Evolutionary conservation across 2,888 invertebrate species (phyloP).

Genomic region (Brachyptera putata): DNA sequence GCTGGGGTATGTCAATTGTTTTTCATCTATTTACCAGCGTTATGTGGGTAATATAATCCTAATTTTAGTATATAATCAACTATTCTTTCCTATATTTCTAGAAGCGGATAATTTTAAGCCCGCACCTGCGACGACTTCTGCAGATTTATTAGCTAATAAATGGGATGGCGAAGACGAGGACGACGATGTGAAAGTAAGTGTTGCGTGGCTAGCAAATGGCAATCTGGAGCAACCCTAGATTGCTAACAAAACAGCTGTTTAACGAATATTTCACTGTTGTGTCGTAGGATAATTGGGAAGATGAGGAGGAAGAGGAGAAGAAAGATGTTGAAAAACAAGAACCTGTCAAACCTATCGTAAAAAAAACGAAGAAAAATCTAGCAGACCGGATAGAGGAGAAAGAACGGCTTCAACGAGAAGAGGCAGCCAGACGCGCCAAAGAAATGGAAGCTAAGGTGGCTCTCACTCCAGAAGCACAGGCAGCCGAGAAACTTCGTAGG

Average conservation of each 20-base stretch:
- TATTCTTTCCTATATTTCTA: conserved; percentile 47
- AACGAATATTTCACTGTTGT: neutral
- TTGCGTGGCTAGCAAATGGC: no score
- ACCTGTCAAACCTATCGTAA: conserved; percentile 51
- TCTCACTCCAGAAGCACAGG: conserved; percentile 71
- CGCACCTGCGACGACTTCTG: conserved; percentile 53
- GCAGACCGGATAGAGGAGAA: conserved; percentile 82
- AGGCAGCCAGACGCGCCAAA: conserved; percentile 55
- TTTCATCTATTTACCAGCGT: no score
- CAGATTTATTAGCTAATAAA: conserved; percentile 55
- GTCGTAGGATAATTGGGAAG: conserved; percentile 91
- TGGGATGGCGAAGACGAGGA: conserved; percentile 90
- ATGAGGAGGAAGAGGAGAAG: conserved; percentile 71
- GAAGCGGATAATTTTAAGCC: conserved; percentile 69
- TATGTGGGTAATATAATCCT: no score
- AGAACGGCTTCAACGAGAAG: conserved; percentile 65
- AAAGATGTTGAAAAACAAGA: conserved; percentile 70
- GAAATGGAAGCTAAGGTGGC: conserved; percentile 56
- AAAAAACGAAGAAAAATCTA: conserved; percentile 70
- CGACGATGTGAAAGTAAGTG: conserved; percentile 74
- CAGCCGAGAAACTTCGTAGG: conserved; percentile 68
- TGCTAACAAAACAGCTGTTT: conserved; percentile 13
- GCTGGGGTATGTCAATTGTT: neutral
- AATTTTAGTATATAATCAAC: neutral
- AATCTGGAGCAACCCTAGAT: conserved; percentile 12